These are phyloP conservation scores for Dendrolimus pini DNA, from an alignment of 2,888 invertebrate genomes.

Conservation along the genomic window DNA sequence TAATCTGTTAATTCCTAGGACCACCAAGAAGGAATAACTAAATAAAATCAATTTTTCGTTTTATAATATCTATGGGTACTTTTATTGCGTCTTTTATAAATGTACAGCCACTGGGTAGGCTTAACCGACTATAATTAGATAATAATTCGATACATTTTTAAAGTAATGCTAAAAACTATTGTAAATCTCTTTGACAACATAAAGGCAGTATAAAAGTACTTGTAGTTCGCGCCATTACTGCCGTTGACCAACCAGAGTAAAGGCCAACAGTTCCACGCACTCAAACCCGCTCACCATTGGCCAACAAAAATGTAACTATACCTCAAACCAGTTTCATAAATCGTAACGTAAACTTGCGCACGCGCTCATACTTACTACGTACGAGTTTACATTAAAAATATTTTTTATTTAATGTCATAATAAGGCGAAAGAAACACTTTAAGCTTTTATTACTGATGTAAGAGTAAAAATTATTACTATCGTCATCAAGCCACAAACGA, in stretches of 20 bases:
- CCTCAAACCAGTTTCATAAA: not conserved
- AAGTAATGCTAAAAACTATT: too few relatives aligned
- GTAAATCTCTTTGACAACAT: too few relatives aligned
- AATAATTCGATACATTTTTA: too few relatives aligned
- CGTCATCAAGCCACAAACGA: not conserved
- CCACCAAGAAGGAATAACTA: too few relatives aligned
- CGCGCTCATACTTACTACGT: conserved; percentile 1
- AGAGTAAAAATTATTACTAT: not conserved
- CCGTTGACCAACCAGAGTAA: conserved; percentile 40
- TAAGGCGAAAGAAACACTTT: not conserved
- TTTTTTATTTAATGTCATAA: not conserved
- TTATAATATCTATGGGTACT: too few relatives aligned
- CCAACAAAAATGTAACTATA: conserved; percentile 21
- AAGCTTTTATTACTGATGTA: not conserved
- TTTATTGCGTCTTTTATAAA: too few relatives aligned
- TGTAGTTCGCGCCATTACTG: conserved; percentile 23
- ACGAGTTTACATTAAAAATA: not conserved
- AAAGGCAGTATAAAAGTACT: conserved; percentile 15
- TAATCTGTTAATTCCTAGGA: too few relatives aligned
- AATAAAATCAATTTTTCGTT: too few relatives aligned
- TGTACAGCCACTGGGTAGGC: too few relatives aligned
- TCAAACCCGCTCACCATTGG: conserved; percentile 40
- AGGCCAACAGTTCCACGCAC: conserved; percentile 65
- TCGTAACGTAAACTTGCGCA: not conserved
- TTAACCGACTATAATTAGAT: too few relatives aligned